Percentiles rank a stretch among this genome's conserved stretches.
Conservation (phyloP, 2,888 invertebrate species). For the Ganaspis brasiliensis region DNA sequence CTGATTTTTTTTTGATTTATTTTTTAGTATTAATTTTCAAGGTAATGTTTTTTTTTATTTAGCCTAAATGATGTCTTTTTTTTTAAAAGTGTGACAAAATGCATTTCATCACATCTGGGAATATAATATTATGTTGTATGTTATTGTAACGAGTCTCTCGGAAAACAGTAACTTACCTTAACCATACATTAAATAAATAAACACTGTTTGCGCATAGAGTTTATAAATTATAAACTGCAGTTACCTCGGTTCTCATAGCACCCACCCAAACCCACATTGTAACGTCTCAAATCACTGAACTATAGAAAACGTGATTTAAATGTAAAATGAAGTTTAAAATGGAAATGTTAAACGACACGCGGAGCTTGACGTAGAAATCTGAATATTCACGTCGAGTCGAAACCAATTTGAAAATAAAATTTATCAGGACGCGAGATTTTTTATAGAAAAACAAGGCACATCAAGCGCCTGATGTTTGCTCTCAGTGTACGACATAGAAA, state of each 20-base stretch:
- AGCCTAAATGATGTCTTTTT: no score
- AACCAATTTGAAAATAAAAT: constrained; percentile 42
- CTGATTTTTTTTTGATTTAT: no score
- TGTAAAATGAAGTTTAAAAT: constrained; percentile 42
- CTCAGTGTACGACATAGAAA: constrained; percentile 18
- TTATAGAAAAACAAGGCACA: constrained; percentile 32
- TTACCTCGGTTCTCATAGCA: background rate
- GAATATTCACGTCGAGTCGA: constrained; percentile 39
- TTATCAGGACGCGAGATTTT: constrained; percentile 29
- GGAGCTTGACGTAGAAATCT: constrained; percentile 36
- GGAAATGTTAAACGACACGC: constrained; percentile 36
- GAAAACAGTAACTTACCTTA: no score
- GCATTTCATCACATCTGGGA: no score
- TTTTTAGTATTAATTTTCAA: no score
- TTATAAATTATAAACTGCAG: no score
- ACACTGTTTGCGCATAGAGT: background rate
- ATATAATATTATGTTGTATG: no score
- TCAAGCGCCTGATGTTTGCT: constrained; percentile 13
- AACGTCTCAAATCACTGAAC: constrained; percentile 38
- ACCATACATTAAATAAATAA: background rate
- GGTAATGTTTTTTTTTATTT: no score
- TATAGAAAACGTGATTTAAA: constrained; percentile 39
- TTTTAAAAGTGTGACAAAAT: no score
- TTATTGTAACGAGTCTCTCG: no score
- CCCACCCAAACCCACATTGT: constrained; percentile 26